Percentiles rank a stretch among this genome's conserved stretches.
Conservation (phyloP, 1,140 invertebrate species). For the Caenorhabditis latens region DNA sequence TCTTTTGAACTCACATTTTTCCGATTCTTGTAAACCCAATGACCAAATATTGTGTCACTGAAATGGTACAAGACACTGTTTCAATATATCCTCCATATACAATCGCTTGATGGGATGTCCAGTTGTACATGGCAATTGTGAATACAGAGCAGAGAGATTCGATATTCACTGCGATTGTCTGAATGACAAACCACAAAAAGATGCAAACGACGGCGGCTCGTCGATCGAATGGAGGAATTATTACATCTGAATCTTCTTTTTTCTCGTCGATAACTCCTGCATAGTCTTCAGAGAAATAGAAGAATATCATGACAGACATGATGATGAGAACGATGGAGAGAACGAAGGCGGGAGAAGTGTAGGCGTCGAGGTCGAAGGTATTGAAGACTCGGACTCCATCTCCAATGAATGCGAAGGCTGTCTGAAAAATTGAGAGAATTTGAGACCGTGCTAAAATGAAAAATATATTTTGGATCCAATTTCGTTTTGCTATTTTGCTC, state of each 20-base stretch:
- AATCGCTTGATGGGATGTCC: constrained; percentile 58
- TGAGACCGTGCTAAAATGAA: too few species aligned
- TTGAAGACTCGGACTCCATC: constrained; percentile 44
- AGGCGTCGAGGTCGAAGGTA: constrained; percentile 54
- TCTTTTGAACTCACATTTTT: constrained; percentile 25
- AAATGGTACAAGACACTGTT: constrained; percentile 43
- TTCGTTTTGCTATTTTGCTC: neutral
- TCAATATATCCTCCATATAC: constrained; percentile 60
- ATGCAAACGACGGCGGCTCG: constrained; percentile 58
- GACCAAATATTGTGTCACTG: constrained; percentile 57
- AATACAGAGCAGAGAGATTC: constrained; percentile 51
- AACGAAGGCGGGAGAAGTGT: constrained; percentile 58
- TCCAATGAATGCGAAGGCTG: constrained; percentile 29
- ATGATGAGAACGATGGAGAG: constrained; percentile 40
- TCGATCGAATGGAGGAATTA: constrained; percentile 54
- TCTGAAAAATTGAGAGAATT: neutral
- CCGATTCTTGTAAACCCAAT: constrained; percentile 57
- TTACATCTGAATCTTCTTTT: constrained; percentile 51
- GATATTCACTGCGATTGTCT: constrained; percentile 56
- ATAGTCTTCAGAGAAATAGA: constrained; percentile 54
- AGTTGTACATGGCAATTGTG: constrained; percentile 62
- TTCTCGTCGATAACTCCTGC: constrained; percentile 58
- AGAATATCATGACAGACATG: constrained; percentile 46
- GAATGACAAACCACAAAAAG: constrained; percentile 59
- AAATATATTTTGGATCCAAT: neutral